Conservation (phyloP, 2,888 invertebrate genomes). For the Noctua comes region DNA sequence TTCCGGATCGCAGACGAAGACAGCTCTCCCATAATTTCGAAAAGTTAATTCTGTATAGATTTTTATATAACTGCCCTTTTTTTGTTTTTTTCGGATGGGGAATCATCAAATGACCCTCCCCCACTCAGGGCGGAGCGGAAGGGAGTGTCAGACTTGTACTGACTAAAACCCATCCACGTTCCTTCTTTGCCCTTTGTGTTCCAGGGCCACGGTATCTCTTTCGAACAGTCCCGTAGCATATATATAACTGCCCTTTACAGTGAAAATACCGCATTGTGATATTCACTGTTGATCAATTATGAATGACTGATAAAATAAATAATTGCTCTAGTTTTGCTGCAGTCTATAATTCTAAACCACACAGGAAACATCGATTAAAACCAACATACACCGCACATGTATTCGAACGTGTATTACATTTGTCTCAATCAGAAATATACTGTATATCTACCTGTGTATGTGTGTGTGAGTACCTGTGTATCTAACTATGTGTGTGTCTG, state of each 20-base stretch:
- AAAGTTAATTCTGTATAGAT: background rate
- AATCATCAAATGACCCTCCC: too few relatives aligned
- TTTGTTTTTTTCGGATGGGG: too few relatives aligned
- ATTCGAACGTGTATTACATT: background rate
- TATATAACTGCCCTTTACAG: background rate
- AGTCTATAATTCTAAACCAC: background rate
- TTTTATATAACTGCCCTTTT: background rate
- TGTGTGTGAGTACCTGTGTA: too few relatives aligned
- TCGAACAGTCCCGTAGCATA: too few relatives aligned
- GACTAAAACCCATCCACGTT: too few relatives aligned
- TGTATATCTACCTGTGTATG: too few relatives aligned
- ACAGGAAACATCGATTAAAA: conserved; percentile 24
- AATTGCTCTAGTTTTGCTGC: background rate
- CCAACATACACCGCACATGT: background rate
- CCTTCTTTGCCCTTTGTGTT: too few relatives aligned
- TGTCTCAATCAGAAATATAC: conserved; percentile 6
- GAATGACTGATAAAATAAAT: background rate
- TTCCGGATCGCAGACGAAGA: background rate
- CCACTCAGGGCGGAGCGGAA: too few relatives aligned
- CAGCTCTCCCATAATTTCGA: background rate
- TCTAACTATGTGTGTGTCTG: too few relatives aligned
- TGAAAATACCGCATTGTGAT: conserved; percentile 6
- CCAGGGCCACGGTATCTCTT: too few relatives aligned
- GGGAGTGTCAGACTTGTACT: too few relatives aligned
- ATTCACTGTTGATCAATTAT: background rate